Base-by-base conservation (phyloP, 2,797 vertebrate species). In the Acanthopagrus latus region DNA sequence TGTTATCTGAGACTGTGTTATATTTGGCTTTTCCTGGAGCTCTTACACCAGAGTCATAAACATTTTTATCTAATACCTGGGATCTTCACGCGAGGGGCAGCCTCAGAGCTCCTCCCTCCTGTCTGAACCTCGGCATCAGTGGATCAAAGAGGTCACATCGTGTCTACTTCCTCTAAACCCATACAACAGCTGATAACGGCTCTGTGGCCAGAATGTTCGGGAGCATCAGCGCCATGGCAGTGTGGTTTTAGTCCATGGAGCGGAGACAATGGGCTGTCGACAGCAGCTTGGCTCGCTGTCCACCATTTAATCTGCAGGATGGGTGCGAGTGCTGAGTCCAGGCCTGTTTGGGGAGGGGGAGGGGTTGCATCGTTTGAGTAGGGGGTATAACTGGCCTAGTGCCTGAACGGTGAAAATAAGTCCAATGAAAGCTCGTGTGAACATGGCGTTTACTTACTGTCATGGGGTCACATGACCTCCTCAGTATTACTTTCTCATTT, bases 201-300 rank as follows among this genome's bases (percentile, higher is more conserved):
- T 58, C 76, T 64, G 55, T 27, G 62, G 75, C 83, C 81, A 87
- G 91, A 93, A 92, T 76, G 77, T 92, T 93, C 89, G 27, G 80
- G 83, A 64, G 69, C 27, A 27, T 44, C 51, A 46, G 57, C 12
- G 72, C 81, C 82, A 85, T 86, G 82, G 89, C 66, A 78, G 79
- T 83, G 55, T 69, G 88, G 82, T 83, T 89, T 91, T 80, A 86
- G 85, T 73, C 58, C 73, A 69, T 52, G 51, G 64, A 79, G 81
- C 38, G 13, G 56, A 84, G 82, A 92, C 90, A 92, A 93, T 88
- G 74, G 84, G 58, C 64, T 72, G 85, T 80, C 50, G 13, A 85
- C 85, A 82, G 77, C 58, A 71, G 91, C 70, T 86, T 83, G 88
- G 88, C 80, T 76, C 13, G n/a, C 51, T 18, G 84, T 76, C 74